phyloP scores from a whole-genome alignment of 2,888 invertebrate genomes.

The Sarcophaga subvicina region DNA sequence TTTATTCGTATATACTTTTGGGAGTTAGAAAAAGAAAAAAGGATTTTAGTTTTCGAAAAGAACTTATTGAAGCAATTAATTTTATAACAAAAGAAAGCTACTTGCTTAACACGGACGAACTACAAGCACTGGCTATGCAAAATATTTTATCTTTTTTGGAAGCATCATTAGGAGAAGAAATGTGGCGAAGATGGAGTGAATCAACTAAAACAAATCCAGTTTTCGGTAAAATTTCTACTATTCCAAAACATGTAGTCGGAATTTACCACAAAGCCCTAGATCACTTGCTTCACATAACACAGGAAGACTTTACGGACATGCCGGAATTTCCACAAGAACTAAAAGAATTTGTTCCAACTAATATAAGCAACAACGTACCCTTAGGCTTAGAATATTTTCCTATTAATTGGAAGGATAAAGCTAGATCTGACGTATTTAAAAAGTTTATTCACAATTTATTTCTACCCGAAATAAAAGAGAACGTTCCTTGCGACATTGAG shows the following conservation, averaged over 20 bases:
- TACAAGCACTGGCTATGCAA: constrained; percentile 84
- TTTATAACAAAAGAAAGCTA: constrained; percentile 80
- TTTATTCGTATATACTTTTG: constrained; percentile 79
- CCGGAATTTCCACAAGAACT: constrained; percentile 87
- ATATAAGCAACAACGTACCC: constrained; percentile 83
- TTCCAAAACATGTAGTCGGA: constrained; percentile 83
- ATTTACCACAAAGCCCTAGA: constrained; percentile 87
- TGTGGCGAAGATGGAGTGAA: constrained; percentile 84
- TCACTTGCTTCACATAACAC: constrained; percentile 84
- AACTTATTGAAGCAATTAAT: constrained; percentile 81
- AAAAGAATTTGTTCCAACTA: constrained; percentile 82
- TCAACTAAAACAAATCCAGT: constrained; percentile 75
- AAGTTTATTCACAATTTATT: constrained; percentile 83
- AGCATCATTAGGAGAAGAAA: constrained; percentile 84
- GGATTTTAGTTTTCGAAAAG: constrained; percentile 73
- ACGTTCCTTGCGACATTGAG: constrained; percentile 67
- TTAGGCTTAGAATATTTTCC: constrained; percentile 85
- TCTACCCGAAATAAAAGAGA: constrained; percentile 77
- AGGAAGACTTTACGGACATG: constrained; percentile 84
- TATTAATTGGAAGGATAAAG: constrained; percentile 83
- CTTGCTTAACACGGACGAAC: constrained; percentile 75
- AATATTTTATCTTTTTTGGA: constrained; percentile 83
- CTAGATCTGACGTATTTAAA: constrained; percentile 83
- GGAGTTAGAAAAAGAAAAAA: constrained; percentile 64
- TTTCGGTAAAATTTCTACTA: constrained; percentile 78